A percentile compares a stretch with the other conserved stretches of the same genome.
Evolutionary conservation across 2,797 vertebrate genomes (phyloP).

Genomic region (Perodicticus potto): DNA sequence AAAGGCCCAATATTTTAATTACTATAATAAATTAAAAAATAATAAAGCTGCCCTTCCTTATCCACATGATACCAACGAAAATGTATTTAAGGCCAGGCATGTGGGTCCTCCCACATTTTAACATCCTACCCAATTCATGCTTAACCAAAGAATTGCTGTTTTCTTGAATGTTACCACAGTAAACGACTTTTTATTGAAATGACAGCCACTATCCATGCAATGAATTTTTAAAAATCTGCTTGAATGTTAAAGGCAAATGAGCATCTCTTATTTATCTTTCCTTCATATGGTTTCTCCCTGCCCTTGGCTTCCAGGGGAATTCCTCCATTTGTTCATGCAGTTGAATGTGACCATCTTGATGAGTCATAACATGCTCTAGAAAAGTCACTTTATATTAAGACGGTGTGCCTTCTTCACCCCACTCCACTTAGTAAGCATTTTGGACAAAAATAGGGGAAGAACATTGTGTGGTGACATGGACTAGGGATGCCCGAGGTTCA

Average conservation of each 20-base stretch:
- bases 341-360: background rate
- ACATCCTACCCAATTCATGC: background rate
- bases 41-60: background rate
- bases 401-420: background rate
- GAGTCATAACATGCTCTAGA: background rate
- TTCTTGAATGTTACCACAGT: background rate
- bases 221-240: background rate
- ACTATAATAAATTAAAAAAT: slow-evolving; percentile 2
- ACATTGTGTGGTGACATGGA: background rate
- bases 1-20: background rate
- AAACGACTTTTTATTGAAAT: slow-evolving; percentile 28
- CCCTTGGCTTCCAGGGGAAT: background rate
- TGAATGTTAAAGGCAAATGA: background rate
- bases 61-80: background rate
- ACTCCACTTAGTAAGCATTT: background rate
- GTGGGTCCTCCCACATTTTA: background rate
- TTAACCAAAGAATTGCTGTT: background rate
- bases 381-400: background rate
- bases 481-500: background rate
- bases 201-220: background rate
- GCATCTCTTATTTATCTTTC: background rate
- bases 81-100: background rate
- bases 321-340: background rate
- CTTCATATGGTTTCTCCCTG: background rate
- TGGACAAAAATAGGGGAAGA: background rate